Evolutionary conservation across 1,140 invertebrate genomes (phyloP).

Genomic region (Spodoptera litura): DNA sequence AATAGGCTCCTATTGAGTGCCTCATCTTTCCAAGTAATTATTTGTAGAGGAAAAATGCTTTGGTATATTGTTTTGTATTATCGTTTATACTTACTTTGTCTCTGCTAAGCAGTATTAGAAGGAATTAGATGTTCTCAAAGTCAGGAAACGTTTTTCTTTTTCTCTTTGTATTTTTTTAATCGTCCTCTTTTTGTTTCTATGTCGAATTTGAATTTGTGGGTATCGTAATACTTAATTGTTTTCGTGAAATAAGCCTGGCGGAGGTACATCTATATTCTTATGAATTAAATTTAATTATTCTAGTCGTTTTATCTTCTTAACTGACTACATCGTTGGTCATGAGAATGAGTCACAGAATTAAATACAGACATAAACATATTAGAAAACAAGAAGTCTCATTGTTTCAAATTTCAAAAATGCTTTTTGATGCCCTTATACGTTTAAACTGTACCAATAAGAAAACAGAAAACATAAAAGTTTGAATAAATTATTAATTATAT

Average conservation of each 20-base stretch:
- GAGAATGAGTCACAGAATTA: too few relatives aligned
- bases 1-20: conserved; percentile 36
- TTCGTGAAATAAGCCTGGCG: too few relatives aligned
- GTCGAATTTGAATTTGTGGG: too few relatives aligned
- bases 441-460: not conserved
- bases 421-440: not conserved
- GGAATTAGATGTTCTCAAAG: not conserved
- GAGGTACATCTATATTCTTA: too few relatives aligned
- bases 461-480: not conserved
- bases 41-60: conserved; percentile 29
- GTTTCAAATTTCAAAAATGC: not conserved
- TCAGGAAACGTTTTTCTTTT: conserved; percentile 13
- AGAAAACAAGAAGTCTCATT: too few relatives aligned
- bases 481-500: not conserved
- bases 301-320: too few relatives aligned
- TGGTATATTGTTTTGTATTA: conserved; percentile 6
- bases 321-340: too few relatives aligned
- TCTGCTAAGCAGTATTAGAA: not conserved
- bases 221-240: too few relatives aligned
- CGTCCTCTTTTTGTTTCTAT: not conserved
- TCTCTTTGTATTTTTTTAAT: not conserved
- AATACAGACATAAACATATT: too few relatives aligned
- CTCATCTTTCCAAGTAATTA: conserved; percentile 39
- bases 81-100: not conserved
- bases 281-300: too few relatives aligned